Evolutionary conservation across 2,797 vertebrate species (phyloP).

Genomic region (Champsocephalus gunnari): DNA sequence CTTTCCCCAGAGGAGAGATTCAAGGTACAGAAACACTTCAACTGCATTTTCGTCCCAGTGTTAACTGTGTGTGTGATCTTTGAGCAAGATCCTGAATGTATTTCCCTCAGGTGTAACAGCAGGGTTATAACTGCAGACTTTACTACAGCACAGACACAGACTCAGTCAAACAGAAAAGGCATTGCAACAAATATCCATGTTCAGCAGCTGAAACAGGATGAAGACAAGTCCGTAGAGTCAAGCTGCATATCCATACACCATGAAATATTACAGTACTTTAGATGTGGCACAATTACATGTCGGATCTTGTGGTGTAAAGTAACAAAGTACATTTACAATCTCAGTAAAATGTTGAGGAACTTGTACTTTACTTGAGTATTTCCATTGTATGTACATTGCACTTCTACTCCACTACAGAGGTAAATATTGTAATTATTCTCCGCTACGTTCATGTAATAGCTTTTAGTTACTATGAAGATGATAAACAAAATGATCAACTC

Average conservation of each 20-base stretch:
- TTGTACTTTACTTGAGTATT: too few species aligned
- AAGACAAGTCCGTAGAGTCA: neutral
- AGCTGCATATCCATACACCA: neutral
- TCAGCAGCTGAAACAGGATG: neutral
- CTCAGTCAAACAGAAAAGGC: conserved; percentile 19
- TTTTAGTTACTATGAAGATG: too few species aligned
- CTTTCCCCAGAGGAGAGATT: conserved; percentile 83
- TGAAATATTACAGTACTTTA: conserved; percentile 1
- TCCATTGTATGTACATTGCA: too few species aligned
- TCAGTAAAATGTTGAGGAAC: too few species aligned
- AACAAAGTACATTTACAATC: too few species aligned
- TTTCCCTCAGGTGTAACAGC: conserved; percentile 38
- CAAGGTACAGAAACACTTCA: conserved; percentile 81
- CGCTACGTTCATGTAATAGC: too few species aligned
- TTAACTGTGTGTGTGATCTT: conserved; percentile 12
- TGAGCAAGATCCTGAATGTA: conserved; percentile 33
- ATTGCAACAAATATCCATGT: conserved; percentile 4
- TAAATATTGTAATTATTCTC: too few species aligned
- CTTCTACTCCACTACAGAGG: too few species aligned
- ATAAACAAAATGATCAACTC: too few species aligned
- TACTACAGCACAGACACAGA: conserved; percentile 10
- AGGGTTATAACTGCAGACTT: conserved; percentile 20
- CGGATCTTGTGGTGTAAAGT: too few species aligned
- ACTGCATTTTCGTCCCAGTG: conserved; percentile 18
- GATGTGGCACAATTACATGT: neutral